Evolutionary conservation across 2,797 vertebrate genomes (phyloP), one percentile per base, ranked within the genome.

Genomic region (Syngnathus acus): DNA sequence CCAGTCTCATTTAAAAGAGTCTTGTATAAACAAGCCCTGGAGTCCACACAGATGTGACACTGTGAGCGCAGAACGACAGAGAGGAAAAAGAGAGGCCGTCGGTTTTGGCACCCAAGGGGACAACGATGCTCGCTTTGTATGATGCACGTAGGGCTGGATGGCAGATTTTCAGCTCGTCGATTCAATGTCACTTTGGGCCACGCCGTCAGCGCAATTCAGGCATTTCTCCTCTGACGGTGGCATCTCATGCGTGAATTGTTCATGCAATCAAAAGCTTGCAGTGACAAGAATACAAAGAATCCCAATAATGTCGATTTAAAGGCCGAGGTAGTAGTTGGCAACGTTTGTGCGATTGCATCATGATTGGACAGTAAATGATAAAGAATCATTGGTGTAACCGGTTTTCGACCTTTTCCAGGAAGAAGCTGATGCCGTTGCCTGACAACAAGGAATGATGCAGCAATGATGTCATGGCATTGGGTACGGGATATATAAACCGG

Each of bases 171-270:
- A 66, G 77, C 75, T 65, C 76, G 72, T 80, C 17, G 71, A 69
- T 75, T 78, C 79, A 81, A 71, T 85, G 85, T 88, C 81, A 85
- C 79, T 88, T 83, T 76, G 67, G 64, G 65, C 70, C 42, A 70
- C 69, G 9, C 66, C 72, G 72, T 47, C 40, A 77, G 65, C 0
- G 69, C 26, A 19, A 37, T 57, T 48, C 58, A 72, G 73, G 68
- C 72, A 79, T 83, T 82, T 82, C 71, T 51, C 84, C 80, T 86
- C 72, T 77, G 37, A 16, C 70, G 54, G 10, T 9, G 23, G 11
- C 26, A 77, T 68, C 70, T 72, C 68, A 62, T 74, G 82, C 85
- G 80, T 80, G 83, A 86, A 78, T 74, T 72, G 68, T 78, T 82
- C 78, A 81, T 78, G 79, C 51, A 32, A 76, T 78, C 73, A 65